Evolutionary conservation across 2,113 vertebrate genomes (phyloP).

Genomic region (Heterotis niloticus): DNA sequence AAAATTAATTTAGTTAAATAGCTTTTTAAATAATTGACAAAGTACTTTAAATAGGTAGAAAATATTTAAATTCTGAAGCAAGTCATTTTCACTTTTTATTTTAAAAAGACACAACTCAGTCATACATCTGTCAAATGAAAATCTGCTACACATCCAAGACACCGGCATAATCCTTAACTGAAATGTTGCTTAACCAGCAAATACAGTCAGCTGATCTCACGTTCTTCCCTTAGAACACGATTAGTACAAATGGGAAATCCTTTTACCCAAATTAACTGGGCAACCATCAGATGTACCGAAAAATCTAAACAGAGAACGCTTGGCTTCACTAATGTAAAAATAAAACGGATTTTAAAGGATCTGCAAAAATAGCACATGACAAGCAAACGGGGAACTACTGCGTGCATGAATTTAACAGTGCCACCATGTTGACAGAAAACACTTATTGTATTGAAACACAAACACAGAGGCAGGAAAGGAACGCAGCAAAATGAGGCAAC

Average conservation of each 20-base stretch:
- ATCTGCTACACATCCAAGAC: too few relatives aligned
- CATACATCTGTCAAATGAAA: too few relatives aligned
- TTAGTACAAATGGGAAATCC: conserved; percentile 21
- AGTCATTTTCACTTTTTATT: too few relatives aligned
- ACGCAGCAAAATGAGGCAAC: neutral
- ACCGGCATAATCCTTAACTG: neutral
- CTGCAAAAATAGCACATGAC: too few relatives aligned
- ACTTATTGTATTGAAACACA: neutral
- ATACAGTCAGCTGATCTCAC: conserved; percentile 3
- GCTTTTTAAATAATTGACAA: too few relatives aligned
- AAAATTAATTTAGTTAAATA: too few relatives aligned
- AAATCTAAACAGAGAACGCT: conserved; percentile 26
- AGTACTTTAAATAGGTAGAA: too few relatives aligned
- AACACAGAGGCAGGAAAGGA: neutral
- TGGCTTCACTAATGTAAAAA: conserved; percentile 20
- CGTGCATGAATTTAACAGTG: too few relatives aligned
- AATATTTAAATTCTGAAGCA: too few relatives aligned
- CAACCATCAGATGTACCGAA: conserved; percentile 7
- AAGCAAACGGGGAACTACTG: too few relatives aligned
- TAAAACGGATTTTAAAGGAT: neutral
- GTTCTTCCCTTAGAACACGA: conserved; percentile 3
- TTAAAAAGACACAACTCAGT: too few relatives aligned
- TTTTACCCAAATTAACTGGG: conserved; percentile 24
- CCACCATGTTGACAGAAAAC: neutral
- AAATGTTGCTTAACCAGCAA: neutral